Base-by-base conservation (phyloP, 2,888 invertebrate species). In the Acleris emargana region DNA sequence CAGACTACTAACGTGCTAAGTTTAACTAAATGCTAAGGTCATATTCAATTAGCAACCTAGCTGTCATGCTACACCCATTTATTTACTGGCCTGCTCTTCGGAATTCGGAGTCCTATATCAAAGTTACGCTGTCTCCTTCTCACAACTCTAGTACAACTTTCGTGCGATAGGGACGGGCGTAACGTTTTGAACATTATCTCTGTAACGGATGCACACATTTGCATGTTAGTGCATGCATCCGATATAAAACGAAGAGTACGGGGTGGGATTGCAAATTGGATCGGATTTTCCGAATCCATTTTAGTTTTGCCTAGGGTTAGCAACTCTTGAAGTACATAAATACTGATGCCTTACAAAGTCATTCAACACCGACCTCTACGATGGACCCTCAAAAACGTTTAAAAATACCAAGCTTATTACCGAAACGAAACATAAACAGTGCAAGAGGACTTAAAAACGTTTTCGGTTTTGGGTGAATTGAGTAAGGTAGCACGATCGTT, bases 211-310 rank as follows among this genome's bases (percentile, higher is more conserved):
- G 54, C 42, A 49, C 55, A 3, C 16, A 62, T 55, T 62, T 55
- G 62, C 32, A 32, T 62, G 32, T 43, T 62, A 42, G 62, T 62
- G 62, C 62, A 62, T 22, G 62, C 54, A 62, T 54, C 32, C 32
- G 32, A 32, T 32, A 9, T 32, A 32, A 32, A 32, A 32, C 32
- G 9, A 61, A 38, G 38, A 54, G 25, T 17, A n/a, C 16, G 5
- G 43, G 43, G 43, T 16, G 16, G 52, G 3, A 28, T 20, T n/a
- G 28, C 17, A 7, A 17, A n/a, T 51, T 28, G 32, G 28, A 28
- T 52, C 28, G 17, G 28, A 28, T 17, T 17, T 52, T 32, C 28
- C 51, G 17, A 25, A 17, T 47, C 47, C 47, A 3, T 18, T 18
- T 18, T 17, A 47, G 9, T 18, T n/a, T 47, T 9, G 17, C 3